These are phyloP conservation scores for Gopherus evgoodei DNA, from an alignment of 2,113 vertebrate genomes.

Conservation along the genomic window DNA sequence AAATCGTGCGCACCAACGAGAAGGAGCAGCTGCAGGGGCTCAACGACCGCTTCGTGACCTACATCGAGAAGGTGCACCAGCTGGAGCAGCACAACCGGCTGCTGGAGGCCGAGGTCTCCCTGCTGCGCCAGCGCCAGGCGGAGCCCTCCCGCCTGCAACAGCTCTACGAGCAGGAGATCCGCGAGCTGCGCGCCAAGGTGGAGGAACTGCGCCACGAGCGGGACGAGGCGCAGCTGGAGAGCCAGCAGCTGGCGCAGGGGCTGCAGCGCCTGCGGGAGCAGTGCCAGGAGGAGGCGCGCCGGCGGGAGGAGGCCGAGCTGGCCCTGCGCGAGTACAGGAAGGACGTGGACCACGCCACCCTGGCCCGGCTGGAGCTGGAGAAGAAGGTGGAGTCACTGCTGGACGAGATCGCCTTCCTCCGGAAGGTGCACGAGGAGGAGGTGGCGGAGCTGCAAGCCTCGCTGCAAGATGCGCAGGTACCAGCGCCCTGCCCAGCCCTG, in stretches of 20 bases:
- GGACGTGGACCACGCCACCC: constrained; percentile 83
- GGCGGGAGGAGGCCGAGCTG: constrained; percentile 81
- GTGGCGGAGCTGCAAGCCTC: constrained; percentile 82
- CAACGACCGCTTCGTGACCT: constrained; percentile 87
- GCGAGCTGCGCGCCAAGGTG: constrained; percentile 79
- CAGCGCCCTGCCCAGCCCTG: background rate
- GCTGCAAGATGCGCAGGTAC: constrained; percentile 80
- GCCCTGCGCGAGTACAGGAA: constrained; percentile 78
- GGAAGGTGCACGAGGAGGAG: constrained; percentile 85
- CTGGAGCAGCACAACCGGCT: constrained; percentile 86
- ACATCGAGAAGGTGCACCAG: constrained; percentile 86
- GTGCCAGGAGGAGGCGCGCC: constrained; percentile 78
- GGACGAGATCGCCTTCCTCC: constrained; percentile 87
- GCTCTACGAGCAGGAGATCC: constrained; percentile 86
- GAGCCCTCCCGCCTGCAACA: constrained; percentile 85
- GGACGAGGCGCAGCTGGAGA: constrained; percentile 83
- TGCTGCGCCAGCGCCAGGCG: constrained; percentile 81
- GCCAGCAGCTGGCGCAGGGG: constrained; percentile 81
- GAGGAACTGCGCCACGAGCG: constrained; percentile 83
- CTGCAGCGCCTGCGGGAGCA: constrained; percentile 79
- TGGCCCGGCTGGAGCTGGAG: constrained; percentile 83
- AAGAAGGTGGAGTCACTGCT: constrained; percentile 85
- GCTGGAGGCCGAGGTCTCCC: constrained; percentile 81
- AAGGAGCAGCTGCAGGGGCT: constrained; percentile 87
- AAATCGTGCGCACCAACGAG: constrained; percentile 86